Conservation (phyloP, 1,140 invertebrate species). For the Laodelphax striatellus region DNA sequence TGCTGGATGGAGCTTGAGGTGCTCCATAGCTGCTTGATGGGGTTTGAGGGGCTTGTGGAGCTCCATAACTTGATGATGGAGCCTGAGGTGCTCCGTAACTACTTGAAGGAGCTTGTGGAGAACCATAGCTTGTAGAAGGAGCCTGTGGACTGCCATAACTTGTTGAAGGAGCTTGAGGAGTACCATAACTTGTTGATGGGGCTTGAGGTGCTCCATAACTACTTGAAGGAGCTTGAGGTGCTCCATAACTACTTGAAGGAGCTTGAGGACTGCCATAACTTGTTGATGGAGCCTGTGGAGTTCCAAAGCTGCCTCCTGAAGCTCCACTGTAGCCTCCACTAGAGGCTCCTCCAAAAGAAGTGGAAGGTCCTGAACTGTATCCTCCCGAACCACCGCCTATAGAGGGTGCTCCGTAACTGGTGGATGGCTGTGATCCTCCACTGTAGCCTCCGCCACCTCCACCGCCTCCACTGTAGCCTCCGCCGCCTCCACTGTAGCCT, state of each 20-base stretch:
- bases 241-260: not conserved
- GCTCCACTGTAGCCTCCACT: constrained; percentile 4
- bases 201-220: constrained; percentile 7
- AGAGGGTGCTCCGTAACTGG: constrained; percentile 17
- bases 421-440: constrained; percentile 6
- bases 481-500: not conserved
- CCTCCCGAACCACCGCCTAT: not conserved
- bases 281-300: not conserved
- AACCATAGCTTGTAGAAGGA: not conserved
- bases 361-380: not conserved
- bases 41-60: not conserved
- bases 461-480: not conserved
- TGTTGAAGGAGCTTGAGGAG: not conserved
- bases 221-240: not conserved
- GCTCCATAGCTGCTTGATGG: constrained; percentile 10
- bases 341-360: not conserved
- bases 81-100: constrained; percentile 13
- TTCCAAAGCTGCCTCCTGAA: not conserved
- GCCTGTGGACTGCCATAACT: not conserved
- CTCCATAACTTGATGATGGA: constrained; percentile 3
- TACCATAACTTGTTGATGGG: not conserved
- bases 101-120: constrained; percentile 3
- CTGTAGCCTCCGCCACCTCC: not conserved
- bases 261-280: constrained; percentile 14
- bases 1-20: constrained; percentile 8